Percentiles rank a stretch among this genome's conserved stretches.
Evolutionary conservation across 2,888 invertebrate species (phyloP).

Genomic region (Xestobium rufovillosum): DNA sequence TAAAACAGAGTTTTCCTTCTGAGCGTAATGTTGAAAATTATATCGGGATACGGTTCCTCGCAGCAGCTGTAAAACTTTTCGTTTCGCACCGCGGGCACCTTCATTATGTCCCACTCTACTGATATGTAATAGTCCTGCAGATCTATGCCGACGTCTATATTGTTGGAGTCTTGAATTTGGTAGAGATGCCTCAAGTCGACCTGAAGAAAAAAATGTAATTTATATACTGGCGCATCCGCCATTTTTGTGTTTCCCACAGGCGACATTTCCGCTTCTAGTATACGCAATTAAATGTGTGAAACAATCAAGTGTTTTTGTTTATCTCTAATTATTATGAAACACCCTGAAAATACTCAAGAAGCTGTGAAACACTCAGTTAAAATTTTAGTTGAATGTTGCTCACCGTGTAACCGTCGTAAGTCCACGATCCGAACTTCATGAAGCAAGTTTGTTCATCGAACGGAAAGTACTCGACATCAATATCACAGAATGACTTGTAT

Average conservation of each 20-base stretch:
- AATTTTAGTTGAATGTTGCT: too few species aligned
- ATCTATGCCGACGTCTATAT: slow-evolving; percentile 85
- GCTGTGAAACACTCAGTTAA: too few species aligned
- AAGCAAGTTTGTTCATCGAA: slow-evolving; percentile 93
- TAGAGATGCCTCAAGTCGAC: slow-evolving; percentile 84
- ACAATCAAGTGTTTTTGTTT: not conserved
- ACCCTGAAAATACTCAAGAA: not conserved
- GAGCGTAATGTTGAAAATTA: slow-evolving; percentile 94
- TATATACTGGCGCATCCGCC: too few species aligned
- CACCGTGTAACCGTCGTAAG: slow-evolving; percentile 91
- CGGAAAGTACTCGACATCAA: slow-evolving; percentile 91
- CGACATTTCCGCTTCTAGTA: too few species aligned
- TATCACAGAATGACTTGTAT: slow-evolving; percentile 96
- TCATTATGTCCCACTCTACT: slow-evolving; percentile 97
- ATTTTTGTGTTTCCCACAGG: too few species aligned
- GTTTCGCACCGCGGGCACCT: slow-evolving; percentile 82
- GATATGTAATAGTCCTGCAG: slow-evolving; percentile 92
- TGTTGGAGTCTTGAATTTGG: slow-evolving; percentile 80
- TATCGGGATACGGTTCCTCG: slow-evolving; percentile 94
- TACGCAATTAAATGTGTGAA: not conserved
- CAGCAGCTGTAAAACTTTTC: slow-evolving; percentile 95
- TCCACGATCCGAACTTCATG: slow-evolving; percentile 95
- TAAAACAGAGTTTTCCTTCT: slow-evolving; percentile 94
- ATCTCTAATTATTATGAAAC: not conserved
- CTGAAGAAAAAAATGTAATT: slow-evolving; percentile 46